phyloP scores from a whole-genome alignment of 2,113 vertebrate species.

The Excalfactoria chinensis region DNA sequence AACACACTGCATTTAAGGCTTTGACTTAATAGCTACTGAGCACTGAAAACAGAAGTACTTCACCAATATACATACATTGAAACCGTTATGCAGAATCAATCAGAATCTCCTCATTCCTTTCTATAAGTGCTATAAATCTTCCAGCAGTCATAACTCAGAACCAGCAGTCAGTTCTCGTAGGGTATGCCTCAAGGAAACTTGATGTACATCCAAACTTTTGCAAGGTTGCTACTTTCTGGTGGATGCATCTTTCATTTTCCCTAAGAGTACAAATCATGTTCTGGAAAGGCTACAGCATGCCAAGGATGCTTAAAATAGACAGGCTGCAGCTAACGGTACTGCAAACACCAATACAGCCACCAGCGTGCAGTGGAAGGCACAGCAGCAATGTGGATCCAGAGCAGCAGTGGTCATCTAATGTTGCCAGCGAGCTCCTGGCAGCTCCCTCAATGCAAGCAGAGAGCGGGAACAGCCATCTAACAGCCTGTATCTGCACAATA shows the following conservation, averaged over 20 bases:
- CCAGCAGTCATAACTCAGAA: slow-evolving; percentile 33
- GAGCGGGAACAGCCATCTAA: neutral
- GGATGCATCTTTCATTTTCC: slow-evolving; percentile 47
- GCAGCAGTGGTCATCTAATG: neutral
- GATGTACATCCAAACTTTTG: slow-evolving; percentile 63
- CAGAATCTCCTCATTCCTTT: neutral
- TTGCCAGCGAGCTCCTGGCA: neutral
- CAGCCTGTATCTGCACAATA: neutral
- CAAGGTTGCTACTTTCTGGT: slow-evolving; percentile 61
- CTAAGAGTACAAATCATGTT: slow-evolving; percentile 51
- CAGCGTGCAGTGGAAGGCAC: neutral
- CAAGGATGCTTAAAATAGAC: slow-evolving; percentile 63
- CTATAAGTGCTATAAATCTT: slow-evolving; percentile 1
- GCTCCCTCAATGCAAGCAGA: neutral
- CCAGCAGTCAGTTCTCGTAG: slow-evolving; percentile 18
- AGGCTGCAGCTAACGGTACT: slow-evolving; percentile 33
- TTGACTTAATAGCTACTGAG: neutral
- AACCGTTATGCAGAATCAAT: neutral
- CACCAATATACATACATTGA: neutral
- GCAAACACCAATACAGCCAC: slow-evolving; percentile 56
- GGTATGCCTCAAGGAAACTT: slow-evolving; percentile 52
- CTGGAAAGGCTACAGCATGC: slow-evolving; percentile 54
- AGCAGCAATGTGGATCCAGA: neutral
- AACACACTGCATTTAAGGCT: neutral
- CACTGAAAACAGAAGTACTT: neutral